Conservation (phyloP, 1,140 invertebrate genomes). For the Acromyrmex heyeri region DNA sequence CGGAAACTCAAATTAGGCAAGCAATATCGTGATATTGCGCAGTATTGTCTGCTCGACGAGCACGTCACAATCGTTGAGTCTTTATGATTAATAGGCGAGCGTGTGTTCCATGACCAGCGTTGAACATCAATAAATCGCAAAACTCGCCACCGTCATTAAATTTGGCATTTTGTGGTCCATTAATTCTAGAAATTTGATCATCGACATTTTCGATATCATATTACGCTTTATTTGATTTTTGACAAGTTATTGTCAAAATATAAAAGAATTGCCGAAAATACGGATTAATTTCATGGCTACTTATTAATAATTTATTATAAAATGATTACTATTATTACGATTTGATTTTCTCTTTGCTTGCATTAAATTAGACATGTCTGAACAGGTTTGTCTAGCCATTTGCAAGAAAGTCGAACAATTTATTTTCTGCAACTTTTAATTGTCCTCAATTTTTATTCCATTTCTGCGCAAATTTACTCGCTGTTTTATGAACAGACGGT, state of each 20-base stretch:
- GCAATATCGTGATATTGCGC: slow-evolving; percentile 35
- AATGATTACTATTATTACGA: background rate
- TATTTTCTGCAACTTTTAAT: background rate
- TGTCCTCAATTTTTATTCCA: background rate
- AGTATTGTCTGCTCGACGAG: slow-evolving; percentile 29
- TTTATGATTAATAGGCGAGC: slow-evolving; percentile 47
- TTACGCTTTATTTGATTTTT: slow-evolving; percentile 30
- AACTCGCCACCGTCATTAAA: background rate
- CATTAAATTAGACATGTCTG: no score
- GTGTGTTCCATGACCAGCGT: slow-evolving; percentile 5
- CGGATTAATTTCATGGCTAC: background rate
- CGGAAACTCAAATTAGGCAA: slow-evolving; percentile 38
- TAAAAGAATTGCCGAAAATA: background rate
- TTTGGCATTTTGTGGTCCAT: slow-evolving; percentile 13
- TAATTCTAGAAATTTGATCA: slow-evolving; percentile 28
- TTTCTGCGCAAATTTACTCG: background rate
- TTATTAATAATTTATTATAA: background rate
- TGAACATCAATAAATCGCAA: slow-evolving; percentile 39
- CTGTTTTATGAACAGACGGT: background rate
- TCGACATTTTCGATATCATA: slow-evolving; percentile 11
- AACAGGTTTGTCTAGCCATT: background rate
- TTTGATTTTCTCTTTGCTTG: background rate
- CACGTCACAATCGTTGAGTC: slow-evolving; percentile 34
- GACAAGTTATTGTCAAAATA: background rate
- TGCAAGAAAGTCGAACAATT: background rate